A percentile compares a stretch with the other conserved stretches of the same genome.
Conservation (phyloP, 1,140 invertebrate genomes). For the Monomorium pharaonis region DNA sequence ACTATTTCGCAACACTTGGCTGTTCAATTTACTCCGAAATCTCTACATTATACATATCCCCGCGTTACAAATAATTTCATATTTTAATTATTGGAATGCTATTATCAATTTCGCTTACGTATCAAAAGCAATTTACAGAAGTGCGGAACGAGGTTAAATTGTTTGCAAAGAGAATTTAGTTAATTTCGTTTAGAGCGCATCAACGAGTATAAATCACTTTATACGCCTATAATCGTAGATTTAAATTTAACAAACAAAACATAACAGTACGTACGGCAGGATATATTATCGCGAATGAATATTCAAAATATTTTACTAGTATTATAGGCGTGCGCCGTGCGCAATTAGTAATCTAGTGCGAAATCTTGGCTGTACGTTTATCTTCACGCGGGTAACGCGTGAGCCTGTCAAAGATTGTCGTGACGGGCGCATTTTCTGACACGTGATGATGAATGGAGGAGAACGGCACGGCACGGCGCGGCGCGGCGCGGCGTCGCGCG, state of each 20-base stretch:
- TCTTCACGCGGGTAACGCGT: neutral
- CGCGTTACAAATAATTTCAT: slow-evolving; percentile 6
- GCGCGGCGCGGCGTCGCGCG: neutral
- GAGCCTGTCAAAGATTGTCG: neutral
- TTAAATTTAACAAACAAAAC: neutral
- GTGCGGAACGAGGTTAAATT: slow-evolving; percentile 9
- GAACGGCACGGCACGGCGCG: slow-evolving; percentile 1
- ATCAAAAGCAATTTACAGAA: slow-evolving; percentile 2
- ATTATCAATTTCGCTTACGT: slow-evolving; percentile 22
- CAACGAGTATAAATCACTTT: neutral
- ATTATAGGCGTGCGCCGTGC: neutral
- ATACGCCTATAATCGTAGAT: neutral
- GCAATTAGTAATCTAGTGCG: neutral
- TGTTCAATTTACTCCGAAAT: slow-evolving; percentile 15
- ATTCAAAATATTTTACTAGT: neutral
- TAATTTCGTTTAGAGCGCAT: neutral
- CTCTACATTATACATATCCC: neutral
- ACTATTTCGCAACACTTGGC: neutral
- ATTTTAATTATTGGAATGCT: slow-evolving; percentile 45
- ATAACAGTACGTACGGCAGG: neutral
- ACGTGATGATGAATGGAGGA: slow-evolving; percentile 47
- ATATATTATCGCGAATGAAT: neutral
- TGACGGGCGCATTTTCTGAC: slow-evolving; percentile 41
- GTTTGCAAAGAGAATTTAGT: neutral
- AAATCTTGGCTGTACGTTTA: slow-evolving; percentile 4